These are phyloP conservation scores for Orientallactaga bullata DNA, from an alignment of 2,113 vertebrate genomes.

Conservation along the genomic window DNA sequence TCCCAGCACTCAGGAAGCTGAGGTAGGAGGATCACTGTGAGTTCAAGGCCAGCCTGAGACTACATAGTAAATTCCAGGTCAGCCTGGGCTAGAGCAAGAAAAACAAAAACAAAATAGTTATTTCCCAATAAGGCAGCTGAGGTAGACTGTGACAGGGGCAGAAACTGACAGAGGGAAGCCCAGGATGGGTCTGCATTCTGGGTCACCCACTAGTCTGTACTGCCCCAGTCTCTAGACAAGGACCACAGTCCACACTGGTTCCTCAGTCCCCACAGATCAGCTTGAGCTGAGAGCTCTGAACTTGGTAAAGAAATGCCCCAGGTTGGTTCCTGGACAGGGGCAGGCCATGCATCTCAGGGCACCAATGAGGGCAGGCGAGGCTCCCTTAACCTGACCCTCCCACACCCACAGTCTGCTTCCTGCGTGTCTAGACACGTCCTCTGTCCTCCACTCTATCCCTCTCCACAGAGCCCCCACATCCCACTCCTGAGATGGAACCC, in stretches of 20 bases:
- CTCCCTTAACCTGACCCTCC: neutral
- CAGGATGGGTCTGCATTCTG: accelerated
- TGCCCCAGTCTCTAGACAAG: neutral
- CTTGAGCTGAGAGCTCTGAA: no score
- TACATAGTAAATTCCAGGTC: no score
- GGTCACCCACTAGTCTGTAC: neutral
- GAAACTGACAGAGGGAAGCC: neutral
- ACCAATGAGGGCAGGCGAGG: neutral
- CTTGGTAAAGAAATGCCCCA: neutral
- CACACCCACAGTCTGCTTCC: neutral
- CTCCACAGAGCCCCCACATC: neutral
- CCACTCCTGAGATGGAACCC: neutral
- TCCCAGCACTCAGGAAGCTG: no score
- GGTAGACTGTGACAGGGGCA: neutral
- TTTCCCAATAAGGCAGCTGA: neutral
- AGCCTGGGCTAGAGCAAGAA: neutral
- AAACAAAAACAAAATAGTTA: neutral
- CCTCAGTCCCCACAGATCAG: neutral
- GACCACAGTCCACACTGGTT: neutral
- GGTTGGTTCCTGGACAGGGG: neutral
- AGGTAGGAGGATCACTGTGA: no score
- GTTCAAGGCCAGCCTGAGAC: no score
- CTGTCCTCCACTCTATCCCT: neutral
- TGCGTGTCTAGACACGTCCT: neutral
- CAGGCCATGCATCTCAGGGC: neutral